Base-by-base conservation (phyloP, 2,888 invertebrate species). In the Cataglyphis altisquamis region DNA sequence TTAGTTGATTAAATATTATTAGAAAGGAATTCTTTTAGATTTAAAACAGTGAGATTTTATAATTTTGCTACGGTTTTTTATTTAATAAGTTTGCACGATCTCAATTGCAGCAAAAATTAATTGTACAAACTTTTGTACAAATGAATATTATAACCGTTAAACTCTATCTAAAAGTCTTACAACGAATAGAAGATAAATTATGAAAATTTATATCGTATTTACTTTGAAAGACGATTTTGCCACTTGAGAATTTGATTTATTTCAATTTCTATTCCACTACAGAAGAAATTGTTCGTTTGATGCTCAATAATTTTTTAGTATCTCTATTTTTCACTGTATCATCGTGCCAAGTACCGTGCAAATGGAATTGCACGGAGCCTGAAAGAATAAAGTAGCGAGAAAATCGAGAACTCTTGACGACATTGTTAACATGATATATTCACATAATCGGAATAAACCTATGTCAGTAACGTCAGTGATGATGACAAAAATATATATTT, bases 321-420 rank as follows among this genome's bases (percentile, higher is more conserved):
- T 12, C 12, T 60, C 32, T 15, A 78, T 57, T 78, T 68, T 78
- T 70, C 25, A 60, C 32, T 36, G 6, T 25, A 60, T 60, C 12
- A 32, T 45, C n/a, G 25, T 41, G 21, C 9, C 78, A 21, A 80
- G 60, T 36, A 48, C 21, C 60, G n/a, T 45, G 18, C 25, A 70
- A 45, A 70, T 18, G 60, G 10, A 45, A 57, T 70, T 70, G 45
- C 32, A 36, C 18, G 9, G 36, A 52, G 52, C 8, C 3, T 70
- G 60, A 70, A 70, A 80, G 48, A 78, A 60, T 78, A 36, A 45
- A 21, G 21, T 78, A 18, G 45, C 21, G 60, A 60, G n/a, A 15
- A 45, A 32, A 15, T 66, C 25, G 48, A 64, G 36, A 36, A 41
- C 21, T 57, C 68, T 67, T 67, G 21, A 0, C 10, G n/a, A 45